Evolutionary conservation across 2,888 invertebrate species (phyloP).

Genomic region (Pseudanteris insignis): DNA sequence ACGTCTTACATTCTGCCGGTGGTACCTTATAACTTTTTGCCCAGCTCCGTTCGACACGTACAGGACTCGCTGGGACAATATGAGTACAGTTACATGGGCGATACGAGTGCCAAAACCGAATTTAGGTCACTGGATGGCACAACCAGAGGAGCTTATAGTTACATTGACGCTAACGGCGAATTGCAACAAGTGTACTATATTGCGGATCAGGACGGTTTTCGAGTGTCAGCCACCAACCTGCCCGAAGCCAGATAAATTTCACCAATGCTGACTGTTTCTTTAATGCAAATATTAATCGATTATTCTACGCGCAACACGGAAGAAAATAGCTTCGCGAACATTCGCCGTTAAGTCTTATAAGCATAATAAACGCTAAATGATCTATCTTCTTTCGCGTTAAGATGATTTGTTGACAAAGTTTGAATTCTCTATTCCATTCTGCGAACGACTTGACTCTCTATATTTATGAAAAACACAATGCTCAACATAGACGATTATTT

Average conservation of each 20-base stretch:
- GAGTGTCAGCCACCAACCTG: constrained; percentile 74
- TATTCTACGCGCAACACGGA: not conserved
- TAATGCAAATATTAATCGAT: not conserved
- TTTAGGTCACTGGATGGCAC: constrained; percentile 71
- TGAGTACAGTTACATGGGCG: constrained; percentile 73
- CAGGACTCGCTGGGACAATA: constrained; percentile 71
- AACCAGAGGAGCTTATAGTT: constrained; percentile 75
- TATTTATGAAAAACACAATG: too few species aligned
- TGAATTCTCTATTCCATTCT: too few species aligned
- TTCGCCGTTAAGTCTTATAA: too few species aligned
- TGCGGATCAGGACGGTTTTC: constrained; percentile 74
- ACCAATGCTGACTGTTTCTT: not conserved
- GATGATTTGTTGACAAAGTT: too few species aligned
- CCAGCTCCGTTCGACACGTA: constrained; percentile 67
- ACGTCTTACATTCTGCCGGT: too few species aligned
- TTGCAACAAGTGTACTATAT: constrained; percentile 74
- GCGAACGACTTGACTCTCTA: too few species aligned
- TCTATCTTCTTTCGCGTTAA: constrained; percentile 6
- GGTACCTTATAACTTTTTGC: constrained; percentile 55
- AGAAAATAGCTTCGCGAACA: not conserved
- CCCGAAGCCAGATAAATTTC: constrained; percentile 65
- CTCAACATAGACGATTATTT: too few species aligned
- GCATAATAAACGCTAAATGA: too few species aligned
- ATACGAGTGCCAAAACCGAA: constrained; percentile 74
- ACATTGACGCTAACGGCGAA: constrained; percentile 74